These are phyloP conservation scores for Chouioia cunea DNA, from an alignment of 2,888 invertebrate species.

Conservation along the genomic window DNA sequence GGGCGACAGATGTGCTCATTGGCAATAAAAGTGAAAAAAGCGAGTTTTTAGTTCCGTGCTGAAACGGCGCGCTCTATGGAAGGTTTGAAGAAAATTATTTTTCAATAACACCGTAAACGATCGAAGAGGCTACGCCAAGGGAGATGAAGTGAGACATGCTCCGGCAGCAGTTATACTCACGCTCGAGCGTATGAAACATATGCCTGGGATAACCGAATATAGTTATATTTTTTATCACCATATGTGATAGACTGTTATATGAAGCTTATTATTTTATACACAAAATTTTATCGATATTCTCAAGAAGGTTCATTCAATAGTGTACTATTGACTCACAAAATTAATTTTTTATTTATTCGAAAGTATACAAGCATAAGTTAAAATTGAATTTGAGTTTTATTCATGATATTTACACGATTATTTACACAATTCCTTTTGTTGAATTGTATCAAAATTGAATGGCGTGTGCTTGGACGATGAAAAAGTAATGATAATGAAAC, in stretches of 20 bases:
- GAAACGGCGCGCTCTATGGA: conserved; percentile 16
- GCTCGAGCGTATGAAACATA: neutral
- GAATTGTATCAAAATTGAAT: too few species aligned
- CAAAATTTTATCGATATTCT: conserved; percentile 1
- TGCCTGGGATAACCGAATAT: neutral
- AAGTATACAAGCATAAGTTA: too few species aligned
- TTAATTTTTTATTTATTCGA: too few species aligned
- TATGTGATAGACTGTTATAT: neutral
- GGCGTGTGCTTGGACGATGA: too few species aligned
- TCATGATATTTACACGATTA: too few species aligned
- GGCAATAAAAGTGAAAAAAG: conserved; percentile 23
- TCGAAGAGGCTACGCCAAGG: conserved; percentile 14
- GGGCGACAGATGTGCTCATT: conserved; percentile 59
- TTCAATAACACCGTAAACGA: conserved; percentile 31
- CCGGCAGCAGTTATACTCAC: neutral
- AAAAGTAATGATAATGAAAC: too few species aligned
- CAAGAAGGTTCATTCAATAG: too few species aligned
- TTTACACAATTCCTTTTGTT: too few species aligned
- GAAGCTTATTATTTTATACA: neutral
- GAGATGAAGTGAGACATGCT: conserved; percentile 6
- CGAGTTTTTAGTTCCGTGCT: conserved; percentile 15
- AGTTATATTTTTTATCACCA: conserved; percentile 18
- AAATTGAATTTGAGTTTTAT: too few species aligned
- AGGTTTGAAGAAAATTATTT: conserved; percentile 29
- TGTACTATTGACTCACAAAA: too few species aligned